Evolutionary conservation across 2,797 vertebrate genomes (phyloP), one percentile per base, ranked within the genome.

Genomic region (Macroramphosus scolopax): DNA sequence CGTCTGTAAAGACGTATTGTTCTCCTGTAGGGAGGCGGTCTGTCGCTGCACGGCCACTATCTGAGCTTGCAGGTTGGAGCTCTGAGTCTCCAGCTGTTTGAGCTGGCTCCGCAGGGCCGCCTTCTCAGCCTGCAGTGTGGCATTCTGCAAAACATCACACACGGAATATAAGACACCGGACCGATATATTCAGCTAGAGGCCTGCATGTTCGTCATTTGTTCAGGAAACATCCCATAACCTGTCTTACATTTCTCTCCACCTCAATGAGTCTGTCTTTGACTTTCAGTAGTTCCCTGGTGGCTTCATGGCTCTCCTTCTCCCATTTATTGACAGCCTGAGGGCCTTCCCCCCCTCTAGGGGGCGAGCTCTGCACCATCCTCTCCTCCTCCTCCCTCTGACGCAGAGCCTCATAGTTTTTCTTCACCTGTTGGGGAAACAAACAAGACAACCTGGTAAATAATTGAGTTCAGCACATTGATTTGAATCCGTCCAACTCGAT

Each of bases 351-450:
- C 22, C 87, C 89, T 86, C 87, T 84, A 43, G 91, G 89, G 54
- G 92, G 93, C 8, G 92, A 95, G 63, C 89, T 95, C 71, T 94
- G 94, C 60, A 93, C 87, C 91, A 92, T 92, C 61, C 88, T 91
- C 85, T 99, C 96, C 70, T 99, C 96, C 75, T 99, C 96, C 80
- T 98, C 94, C 66, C 96, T 90, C 72, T 99, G 96, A 47, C 95
- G 96, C 28, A 99, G 91, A 1, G 94, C 97, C 88, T 99, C 96
- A 2, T 98, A 99, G 87, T 98, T 98, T 81, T 97, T 99, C 82
- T 97, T 99, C 59, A 99, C 96, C 96, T 99, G 75, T 17, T 77
- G 56, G 30, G 28, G 51, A 20, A 0, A 5, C 0, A 6, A 25
- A 8, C 0, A 7, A 26, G n/a, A 5, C 15, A 47, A 24, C 3